These are phyloP conservation scores for Pocillopora verrucosa DNA, from an alignment of 64 coral and sea anemone species.

Conservation along the genomic window DNA sequence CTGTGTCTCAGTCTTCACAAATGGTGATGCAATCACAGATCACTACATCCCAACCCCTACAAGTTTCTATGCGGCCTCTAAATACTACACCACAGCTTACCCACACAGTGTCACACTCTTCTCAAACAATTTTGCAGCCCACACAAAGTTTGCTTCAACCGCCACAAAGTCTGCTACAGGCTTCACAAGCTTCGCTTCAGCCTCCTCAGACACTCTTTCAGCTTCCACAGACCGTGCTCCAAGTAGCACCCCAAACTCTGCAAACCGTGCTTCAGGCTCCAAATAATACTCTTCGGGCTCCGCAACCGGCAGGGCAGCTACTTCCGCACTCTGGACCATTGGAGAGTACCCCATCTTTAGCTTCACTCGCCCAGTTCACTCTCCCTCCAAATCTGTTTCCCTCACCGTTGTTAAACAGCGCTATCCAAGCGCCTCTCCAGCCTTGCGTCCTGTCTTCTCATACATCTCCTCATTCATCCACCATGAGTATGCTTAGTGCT, in stretches of 20 bases:
- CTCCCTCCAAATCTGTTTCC: neutral
- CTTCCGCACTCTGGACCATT: neutral
- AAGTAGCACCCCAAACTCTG: neutral
- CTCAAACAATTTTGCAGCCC: neutral
- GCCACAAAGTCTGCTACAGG: neutral
- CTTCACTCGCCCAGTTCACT: slow-evolving; percentile 1
- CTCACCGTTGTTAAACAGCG: neutral
- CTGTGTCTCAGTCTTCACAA: too few species aligned
- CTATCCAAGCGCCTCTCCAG: neutral
- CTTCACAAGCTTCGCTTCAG: neutral
- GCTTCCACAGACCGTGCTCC: neutral
- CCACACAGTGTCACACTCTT: neutral
- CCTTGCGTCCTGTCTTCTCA: neutral
- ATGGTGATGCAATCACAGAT: too few species aligned
- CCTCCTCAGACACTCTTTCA: neutral
- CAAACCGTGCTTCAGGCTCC: neutral
- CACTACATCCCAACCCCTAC: too few species aligned
- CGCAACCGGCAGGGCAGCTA: neutral
- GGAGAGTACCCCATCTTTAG: neutral
- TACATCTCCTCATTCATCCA: neutral
- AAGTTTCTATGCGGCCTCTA: too few species aligned
- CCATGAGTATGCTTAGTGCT: slow-evolving; percentile 16
- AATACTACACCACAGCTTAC: slow-evolving; percentile 4
- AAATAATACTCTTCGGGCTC: neutral
- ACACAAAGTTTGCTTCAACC: neutral